Conservation (phyloP, 2,888 invertebrate species). For the Chrysina gloriosa region DNA sequence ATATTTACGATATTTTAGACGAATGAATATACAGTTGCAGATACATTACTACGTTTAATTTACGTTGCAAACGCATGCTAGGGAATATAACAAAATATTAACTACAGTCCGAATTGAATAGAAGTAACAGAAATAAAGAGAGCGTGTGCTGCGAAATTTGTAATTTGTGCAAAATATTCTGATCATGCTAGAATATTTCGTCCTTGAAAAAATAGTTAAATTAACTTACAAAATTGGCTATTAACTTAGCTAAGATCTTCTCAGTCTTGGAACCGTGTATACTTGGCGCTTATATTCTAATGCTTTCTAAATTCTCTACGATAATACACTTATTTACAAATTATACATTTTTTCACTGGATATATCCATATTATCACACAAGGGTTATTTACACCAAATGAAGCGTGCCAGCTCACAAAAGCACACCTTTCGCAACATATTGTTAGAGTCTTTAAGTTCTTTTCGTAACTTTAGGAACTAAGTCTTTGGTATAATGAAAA, state of each 20-base stretch:
- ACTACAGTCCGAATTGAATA: constrained; percentile 20
- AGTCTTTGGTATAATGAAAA: constrained; percentile 43
- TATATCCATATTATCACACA: constrained; percentile 48
- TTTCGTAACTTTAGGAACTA: constrained; percentile 40
- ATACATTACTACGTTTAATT: neutral
- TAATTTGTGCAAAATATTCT: constrained; percentile 29
- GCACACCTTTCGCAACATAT: constrained; percentile 27
- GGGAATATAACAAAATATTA: constrained; percentile 9
- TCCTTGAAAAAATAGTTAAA: constrained; percentile 16
- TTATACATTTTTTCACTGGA: constrained; percentile 42
- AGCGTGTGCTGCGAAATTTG: constrained; percentile 27
- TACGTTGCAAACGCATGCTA: constrained; percentile 1
- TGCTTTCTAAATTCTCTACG: constrained; percentile 51
- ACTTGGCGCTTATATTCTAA: constrained; percentile 50
- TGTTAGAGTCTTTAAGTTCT: constrained; percentile 11
- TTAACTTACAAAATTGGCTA: constrained; percentile 54
- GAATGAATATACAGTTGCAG: neutral
- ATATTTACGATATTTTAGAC: too few species aligned
- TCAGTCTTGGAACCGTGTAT: constrained; percentile 63
- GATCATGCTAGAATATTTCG: constrained; percentile 35
- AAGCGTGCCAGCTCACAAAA: constrained; percentile 20
- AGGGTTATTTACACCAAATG: constrained; percentile 44
- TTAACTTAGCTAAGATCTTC: constrained; percentile 49
- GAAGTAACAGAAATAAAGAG: constrained; percentile 30
- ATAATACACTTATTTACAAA: constrained; percentile 52